Conservation (phyloP, 2,113 vertebrate genomes). For the Dasypus novemcinctus region DNA sequence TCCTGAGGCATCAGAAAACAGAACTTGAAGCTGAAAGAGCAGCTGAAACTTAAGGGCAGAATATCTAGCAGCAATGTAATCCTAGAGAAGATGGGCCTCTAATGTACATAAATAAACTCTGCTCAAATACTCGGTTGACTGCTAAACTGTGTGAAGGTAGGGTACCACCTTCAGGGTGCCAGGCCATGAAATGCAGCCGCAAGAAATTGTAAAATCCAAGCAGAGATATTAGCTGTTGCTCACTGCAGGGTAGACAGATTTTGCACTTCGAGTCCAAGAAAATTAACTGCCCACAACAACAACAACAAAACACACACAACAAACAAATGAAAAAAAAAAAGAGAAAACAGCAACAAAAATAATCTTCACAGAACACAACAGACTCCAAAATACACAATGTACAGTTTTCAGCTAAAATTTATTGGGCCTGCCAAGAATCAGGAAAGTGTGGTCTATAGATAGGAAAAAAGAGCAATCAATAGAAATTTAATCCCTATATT, state of each 20-base stretch:
- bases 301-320: background rate
- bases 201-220: background rate
- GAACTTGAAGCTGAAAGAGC: background rate
- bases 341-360: background rate
- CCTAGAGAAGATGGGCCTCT: background rate
- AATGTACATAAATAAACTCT: background rate
- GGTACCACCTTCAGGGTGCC: background rate
- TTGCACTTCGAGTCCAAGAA: background rate
- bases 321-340: background rate
- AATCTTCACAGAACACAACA: background rate
- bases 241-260: background rate
- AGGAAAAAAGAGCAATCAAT: background rate
- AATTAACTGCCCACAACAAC: background rate
- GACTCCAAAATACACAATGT: background rate
- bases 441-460: background rate
- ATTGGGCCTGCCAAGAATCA: background rate
- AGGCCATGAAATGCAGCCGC: background rate
- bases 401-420: background rate
- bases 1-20: background rate
- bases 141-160: background rate
- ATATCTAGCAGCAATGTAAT: background rate
- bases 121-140: background rate
- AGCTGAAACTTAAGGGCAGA: background rate
- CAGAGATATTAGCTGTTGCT: background rate
- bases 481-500: background rate